phyloP scores from a whole-genome alignment of 2,888 invertebrate species.

The Thera britannica region DNA sequence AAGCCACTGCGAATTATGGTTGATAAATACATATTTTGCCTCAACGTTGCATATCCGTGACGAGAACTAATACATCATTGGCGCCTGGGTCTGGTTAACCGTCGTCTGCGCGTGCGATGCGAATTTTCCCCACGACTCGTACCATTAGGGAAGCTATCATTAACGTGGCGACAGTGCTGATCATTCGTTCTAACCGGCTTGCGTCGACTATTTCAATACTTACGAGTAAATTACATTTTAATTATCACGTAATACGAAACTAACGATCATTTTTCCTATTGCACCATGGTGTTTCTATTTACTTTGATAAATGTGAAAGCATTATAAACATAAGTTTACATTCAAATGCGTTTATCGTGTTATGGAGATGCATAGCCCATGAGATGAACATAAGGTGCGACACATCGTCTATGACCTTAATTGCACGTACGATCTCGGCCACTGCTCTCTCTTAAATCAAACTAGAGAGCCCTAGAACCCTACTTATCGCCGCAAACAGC shows the following conservation, averaged over 20 bases:
- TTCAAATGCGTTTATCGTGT: slow-evolving; percentile 29
- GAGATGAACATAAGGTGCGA: slow-evolving; percentile 49
- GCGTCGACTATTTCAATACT: slow-evolving; percentile 55
- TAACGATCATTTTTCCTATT: slow-evolving; percentile 31
- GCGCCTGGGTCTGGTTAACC: slow-evolving; percentile 73
- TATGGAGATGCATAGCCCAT: slow-evolving; percentile 32
- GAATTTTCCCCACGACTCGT: slow-evolving; percentile 72
- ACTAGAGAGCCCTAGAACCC: slow-evolving; percentile 80
- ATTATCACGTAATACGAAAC: slow-evolving; percentile 50
- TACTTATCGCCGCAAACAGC: slow-evolving; percentile 64
- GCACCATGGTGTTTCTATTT: slow-evolving; percentile 23
- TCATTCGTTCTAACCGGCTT: slow-evolving; percentile 61
- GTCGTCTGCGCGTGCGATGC: slow-evolving; percentile 75
- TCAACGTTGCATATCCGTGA: slow-evolving; percentile 65
- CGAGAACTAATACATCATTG: slow-evolving; percentile 74
- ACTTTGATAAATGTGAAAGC: slow-evolving; percentile 28
- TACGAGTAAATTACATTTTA: slow-evolving; percentile 58
- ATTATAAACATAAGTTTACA: slow-evolving; percentile 12
- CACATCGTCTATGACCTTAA: slow-evolving; percentile 79
- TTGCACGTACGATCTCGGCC: slow-evolving; percentile 72
- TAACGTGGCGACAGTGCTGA: slow-evolving; percentile 76
- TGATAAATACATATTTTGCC: slow-evolving; percentile 37
- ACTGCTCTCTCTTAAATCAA: slow-evolving; percentile 83
- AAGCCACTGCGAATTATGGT: slow-evolving; percentile 16
- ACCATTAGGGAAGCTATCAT: slow-evolving; percentile 80